Conservation (phyloP, 2,888 invertebrate genomes). For the Agrochola circellaris region DNA sequence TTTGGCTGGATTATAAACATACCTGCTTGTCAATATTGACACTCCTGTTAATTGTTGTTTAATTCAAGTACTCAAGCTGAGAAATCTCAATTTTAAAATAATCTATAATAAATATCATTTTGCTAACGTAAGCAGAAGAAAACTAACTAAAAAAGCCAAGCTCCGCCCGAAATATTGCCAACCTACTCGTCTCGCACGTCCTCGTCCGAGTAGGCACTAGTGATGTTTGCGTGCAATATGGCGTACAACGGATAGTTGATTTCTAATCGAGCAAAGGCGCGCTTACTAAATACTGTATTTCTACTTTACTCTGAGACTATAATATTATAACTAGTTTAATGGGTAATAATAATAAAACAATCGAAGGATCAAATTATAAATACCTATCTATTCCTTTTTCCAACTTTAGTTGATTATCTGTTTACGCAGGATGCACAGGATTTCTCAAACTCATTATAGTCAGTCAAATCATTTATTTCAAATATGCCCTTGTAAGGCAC, state of each 20-base stretch:
- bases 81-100: constrained; percentile 54
- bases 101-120: constrained; percentile 69
- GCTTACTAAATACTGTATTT: background rate
- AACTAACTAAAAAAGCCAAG: constrained; percentile 59
- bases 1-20: constrained; percentile 80
- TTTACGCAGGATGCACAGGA: too few species aligned
- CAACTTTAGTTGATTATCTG: too few species aligned
- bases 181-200: constrained; percentile 64
- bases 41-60: constrained; percentile 67
- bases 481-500: too few species aligned
- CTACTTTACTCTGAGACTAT: background rate
- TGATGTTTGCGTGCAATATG: constrained; percentile 35
- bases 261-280: constrained; percentile 6
- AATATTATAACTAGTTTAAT: background rate
- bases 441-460: too few species aligned
- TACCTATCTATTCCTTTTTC: too few species aligned
- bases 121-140: constrained; percentile 66
- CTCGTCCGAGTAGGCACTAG: constrained; percentile 60
- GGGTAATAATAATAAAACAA: background rate
- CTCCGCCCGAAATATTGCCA: constrained; percentile 69
- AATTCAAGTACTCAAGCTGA: constrained; percentile 59
- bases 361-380: too few species aligned
- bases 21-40: constrained; percentile 89
- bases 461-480: too few species aligned
- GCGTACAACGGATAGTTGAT: constrained; percentile 18